A percentile compares a stretch with the other conserved stretches of the same genome.
phyloP scores from a whole-genome alignment of 2,888 invertebrate genomes.

The Netelia melanura region DNA sequence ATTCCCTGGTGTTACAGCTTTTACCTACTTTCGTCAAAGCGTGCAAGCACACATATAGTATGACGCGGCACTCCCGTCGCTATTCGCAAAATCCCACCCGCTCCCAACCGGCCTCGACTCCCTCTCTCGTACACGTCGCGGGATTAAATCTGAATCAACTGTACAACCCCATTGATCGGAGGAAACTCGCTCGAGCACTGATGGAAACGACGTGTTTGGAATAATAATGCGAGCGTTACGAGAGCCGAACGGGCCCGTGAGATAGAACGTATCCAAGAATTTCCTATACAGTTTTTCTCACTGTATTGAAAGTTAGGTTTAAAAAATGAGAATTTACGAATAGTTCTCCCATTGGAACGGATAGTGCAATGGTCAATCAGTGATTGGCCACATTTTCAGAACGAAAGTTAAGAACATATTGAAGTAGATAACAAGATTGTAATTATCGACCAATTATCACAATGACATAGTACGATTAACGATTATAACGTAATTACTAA shows the following conservation, averaged over 20 bases:
- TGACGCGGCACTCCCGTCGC: background rate
- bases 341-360: too few species aligned
- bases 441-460: background rate
- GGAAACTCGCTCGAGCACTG: slow-evolving; percentile 58
- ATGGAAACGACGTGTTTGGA: slow-evolving; percentile 68
- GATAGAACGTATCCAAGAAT: background rate
- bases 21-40: slow-evolving; percentile 41
- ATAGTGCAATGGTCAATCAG: too few species aligned
- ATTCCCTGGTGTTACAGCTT: slow-evolving; percentile 29
- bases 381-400: too few species aligned
- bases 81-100: slow-evolving; percentile 16
- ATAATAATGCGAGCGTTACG: slow-evolving; percentile 56
- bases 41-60: slow-evolving; percentile 22
- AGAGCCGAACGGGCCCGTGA: background rate
- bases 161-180: slow-evolving; percentile 57
- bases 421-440: too few species aligned
- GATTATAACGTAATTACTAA: background rate
- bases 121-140: background rate
- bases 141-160: slow-evolving; percentile 70
- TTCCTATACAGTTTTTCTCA: background rate
- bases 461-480: background rate
- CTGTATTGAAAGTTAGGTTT: too few species aligned
- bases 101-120: background rate
- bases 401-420: too few species aligned
- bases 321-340: too few species aligned